Evolutionary conservation across 1,140 invertebrate species (phyloP).

Genomic region (Drosophila busckii): DNA sequence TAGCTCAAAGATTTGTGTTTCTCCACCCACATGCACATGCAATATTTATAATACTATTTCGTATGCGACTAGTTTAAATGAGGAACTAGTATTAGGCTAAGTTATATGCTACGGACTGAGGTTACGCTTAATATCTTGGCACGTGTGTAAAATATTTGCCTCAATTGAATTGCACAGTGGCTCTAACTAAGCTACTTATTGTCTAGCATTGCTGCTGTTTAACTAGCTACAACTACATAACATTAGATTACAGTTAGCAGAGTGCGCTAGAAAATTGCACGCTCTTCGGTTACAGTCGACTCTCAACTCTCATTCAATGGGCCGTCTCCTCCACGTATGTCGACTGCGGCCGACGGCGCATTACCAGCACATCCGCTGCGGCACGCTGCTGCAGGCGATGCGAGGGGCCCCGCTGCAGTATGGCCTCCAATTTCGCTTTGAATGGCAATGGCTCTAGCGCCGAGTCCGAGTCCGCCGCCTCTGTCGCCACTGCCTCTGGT

Average conservation of each 20-base stretch:
- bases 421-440: slow-evolving; percentile 75
- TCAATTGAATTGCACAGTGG: slow-evolving; percentile 18
- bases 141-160: slow-evolving; percentile 1
- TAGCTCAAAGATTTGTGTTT: slow-evolving; percentile 12
- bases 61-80: neutral
- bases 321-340: slow-evolving; percentile 34
- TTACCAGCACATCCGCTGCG: slow-evolving; percentile 36
- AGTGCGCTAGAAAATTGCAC: slow-evolving; percentile 29
- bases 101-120: no score
- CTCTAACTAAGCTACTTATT: slow-evolving; percentile 35
- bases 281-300: slow-evolving; percentile 22
- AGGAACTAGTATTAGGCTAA: no score
- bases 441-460: slow-evolving; percentile 50
- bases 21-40: slow-evolving; percentile 16
- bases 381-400: slow-evolving; percentile 65
- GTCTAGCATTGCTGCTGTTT: slow-evolving; percentile 50
- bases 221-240: slow-evolving; percentile 31
- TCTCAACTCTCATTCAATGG: slow-evolving; percentile 33
- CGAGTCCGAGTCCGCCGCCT: no score
- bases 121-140: slow-evolving; percentile 18
- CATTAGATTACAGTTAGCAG: slow-evolving; percentile 35
- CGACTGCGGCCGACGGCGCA: slow-evolving; percentile 57
- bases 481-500: slow-evolving; percentile 14
- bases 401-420: slow-evolving; percentile 71
- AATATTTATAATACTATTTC: slow-evolving; percentile 1